phyloP scores from a whole-genome alignment of 1,140 invertebrate genomes.

The Aplysia californica region DNA sequence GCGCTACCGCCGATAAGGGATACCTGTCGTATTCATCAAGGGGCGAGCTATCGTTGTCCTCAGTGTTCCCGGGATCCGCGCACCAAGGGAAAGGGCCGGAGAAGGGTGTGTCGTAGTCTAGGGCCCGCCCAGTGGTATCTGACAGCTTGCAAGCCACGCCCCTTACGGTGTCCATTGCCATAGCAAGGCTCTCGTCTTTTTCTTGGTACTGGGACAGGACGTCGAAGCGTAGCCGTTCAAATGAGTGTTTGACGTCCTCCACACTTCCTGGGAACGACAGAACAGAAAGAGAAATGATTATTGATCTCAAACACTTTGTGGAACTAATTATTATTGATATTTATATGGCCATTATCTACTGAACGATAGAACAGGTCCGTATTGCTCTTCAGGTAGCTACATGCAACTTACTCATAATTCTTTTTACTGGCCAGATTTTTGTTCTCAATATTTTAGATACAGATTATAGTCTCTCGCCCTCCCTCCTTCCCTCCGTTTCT shows the following conservation, averaged over 20 bases:
- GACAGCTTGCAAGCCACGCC: not conserved
- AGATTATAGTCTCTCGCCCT: not conserved
- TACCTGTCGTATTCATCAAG: not conserved
- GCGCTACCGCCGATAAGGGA: not conserved
- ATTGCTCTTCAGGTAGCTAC: not conserved
- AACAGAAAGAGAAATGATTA: not conserved
- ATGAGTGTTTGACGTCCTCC: conserved; percentile 12
- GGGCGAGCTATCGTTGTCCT: not conserved
- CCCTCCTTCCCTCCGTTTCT: not conserved
- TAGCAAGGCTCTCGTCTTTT: conserved; percentile 4
- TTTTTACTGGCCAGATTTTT: not conserved
- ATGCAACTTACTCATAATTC: not conserved
- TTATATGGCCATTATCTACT: not conserved
- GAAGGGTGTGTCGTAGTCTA: not conserved
- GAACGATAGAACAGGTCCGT: not conserved
- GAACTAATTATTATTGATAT: not conserved
- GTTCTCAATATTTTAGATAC: not conserved
- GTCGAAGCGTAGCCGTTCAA: conserved; percentile 13
- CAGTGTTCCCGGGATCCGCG: not conserved
- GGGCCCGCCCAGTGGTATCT: not conserved
- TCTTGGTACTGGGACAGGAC: conserved; percentile 10
- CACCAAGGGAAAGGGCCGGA: not conserved
- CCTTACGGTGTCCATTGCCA: conserved; percentile 1
- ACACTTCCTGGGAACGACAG: not conserved
- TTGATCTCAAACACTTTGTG: not conserved